Percentiles rank a stretch among this genome's conserved stretches.
Conservation (phyloP, 2,888 invertebrate species). For the Octodonta nipae region DNA sequence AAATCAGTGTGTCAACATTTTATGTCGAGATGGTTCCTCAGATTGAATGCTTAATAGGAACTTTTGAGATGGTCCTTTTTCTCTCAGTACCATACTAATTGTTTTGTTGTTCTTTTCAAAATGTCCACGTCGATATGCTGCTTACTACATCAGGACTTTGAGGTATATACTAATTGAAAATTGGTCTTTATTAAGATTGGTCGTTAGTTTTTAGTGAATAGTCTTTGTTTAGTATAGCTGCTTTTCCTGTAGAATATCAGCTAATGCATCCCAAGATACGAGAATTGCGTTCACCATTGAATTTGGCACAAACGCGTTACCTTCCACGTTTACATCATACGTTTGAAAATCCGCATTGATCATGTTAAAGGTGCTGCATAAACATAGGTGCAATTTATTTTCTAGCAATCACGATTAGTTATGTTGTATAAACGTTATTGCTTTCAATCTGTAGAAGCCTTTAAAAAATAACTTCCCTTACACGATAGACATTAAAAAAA, state of each 20-base stretch:
- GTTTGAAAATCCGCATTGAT: constrained; percentile 1
- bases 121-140: constrained; percentile 49
- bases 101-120: constrained; percentile 44
- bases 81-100: constrained; percentile 43
- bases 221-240: constrained; percentile 23
- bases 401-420: no score
- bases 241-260: constrained; percentile 33
- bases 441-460: constrained; percentile 10
- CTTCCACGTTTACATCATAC: constrained; percentile 9
- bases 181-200: constrained; percentile 31
- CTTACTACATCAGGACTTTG: constrained; percentile 73
- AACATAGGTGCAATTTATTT: no score
- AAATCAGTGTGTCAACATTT: no score
- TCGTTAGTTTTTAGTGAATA: constrained; percentile 32
- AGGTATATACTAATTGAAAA: constrained; percentile 46
- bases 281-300: constrained; percentile 14
- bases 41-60: constrained; percentile 48
- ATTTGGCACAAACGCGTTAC: constrained; percentile 7
- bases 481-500: no score
- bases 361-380: no score
- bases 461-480: constrained; percentile 5
- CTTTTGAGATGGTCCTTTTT: constrained; percentile 88
- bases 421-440: constrained; percentile 11
- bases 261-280: constrained; percentile 19
- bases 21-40: background rate